These are phyloP conservation scores for Pteria penguin DNA, from an alignment of 2,888 invertebrate species.

Conservation along the genomic window DNA sequence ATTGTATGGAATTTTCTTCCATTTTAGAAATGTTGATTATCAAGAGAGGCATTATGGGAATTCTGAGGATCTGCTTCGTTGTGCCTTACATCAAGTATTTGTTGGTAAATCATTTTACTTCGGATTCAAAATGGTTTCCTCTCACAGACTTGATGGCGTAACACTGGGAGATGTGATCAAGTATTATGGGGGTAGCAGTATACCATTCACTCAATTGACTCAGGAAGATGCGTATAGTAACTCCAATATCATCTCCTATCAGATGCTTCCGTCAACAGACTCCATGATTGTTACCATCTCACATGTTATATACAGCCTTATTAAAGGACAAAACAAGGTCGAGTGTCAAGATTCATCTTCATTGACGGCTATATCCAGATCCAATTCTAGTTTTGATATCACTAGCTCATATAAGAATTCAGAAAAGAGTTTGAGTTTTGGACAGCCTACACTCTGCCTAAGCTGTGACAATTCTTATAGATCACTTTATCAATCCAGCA, in stretches of 20 bases:
- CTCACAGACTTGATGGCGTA: neutral
- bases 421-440: neutral
- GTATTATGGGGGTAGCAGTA: neutral
- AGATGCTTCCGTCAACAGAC: neutral
- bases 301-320: neutral
- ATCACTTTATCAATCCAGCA: too few relatives aligned
- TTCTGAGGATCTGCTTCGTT: neutral
- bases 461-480: neutral
- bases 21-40: neutral
- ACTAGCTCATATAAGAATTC: too few relatives aligned
- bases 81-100: neutral
- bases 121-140: neutral
- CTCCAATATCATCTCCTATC: neutral
- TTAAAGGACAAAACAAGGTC: neutral
- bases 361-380: neutral
- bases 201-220: neutral
- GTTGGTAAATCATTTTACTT: neutral
- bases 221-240: neutral
- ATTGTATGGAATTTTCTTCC: too few relatives aligned
- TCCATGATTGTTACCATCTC: neutral
- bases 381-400: neutral
- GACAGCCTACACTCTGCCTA: neutral
- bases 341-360: neutral
- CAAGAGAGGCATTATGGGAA: neutral
- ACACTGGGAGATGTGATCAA: neutral